These are phyloP conservation scores for Gallinago solitaria DNA, from an alignment of 2,797 vertebrate species.

Conservation along the genomic window DNA sequence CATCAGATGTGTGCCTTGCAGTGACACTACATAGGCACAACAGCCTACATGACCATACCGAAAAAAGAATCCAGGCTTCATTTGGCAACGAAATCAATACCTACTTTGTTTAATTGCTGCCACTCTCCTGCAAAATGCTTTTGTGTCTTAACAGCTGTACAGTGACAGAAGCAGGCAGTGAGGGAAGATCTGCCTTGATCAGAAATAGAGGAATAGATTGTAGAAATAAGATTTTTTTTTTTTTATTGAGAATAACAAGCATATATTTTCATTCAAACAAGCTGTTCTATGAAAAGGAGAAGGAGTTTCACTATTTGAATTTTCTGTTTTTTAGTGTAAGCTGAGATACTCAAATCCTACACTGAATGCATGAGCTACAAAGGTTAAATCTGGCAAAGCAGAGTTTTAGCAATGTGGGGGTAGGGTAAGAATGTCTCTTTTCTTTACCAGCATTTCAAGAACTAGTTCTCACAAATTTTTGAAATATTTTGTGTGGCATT, in stretches of 20 bases:
- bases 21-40: background rate
- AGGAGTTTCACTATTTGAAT: background rate
- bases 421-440: conserved; percentile 71
- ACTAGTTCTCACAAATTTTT: conserved; percentile 69
- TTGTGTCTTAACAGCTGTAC: background rate
- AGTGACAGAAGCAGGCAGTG: background rate
- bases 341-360: conserved; percentile 33
- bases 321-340: conserved; percentile 9
- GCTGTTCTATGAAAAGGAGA: background rate
- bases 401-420: conserved; percentile 46
- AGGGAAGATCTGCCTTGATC: background rate
- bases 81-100: background rate
- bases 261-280: background rate
- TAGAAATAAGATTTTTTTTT: background rate
- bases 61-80: background rate
- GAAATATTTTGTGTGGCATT: conserved; percentile 62
- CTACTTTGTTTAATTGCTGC: background rate
- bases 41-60: accelerated
- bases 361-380: conserved; percentile 31
- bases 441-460: conserved; percentile 61
- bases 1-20: background rate
- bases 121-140: background rate
- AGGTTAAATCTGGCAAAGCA: conserved; percentile 20
- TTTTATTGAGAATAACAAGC: background rate
- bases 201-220: background rate